Conservation (phyloP, 2,888 invertebrate genomes). For the Falcaria lacertinaria region DNA sequence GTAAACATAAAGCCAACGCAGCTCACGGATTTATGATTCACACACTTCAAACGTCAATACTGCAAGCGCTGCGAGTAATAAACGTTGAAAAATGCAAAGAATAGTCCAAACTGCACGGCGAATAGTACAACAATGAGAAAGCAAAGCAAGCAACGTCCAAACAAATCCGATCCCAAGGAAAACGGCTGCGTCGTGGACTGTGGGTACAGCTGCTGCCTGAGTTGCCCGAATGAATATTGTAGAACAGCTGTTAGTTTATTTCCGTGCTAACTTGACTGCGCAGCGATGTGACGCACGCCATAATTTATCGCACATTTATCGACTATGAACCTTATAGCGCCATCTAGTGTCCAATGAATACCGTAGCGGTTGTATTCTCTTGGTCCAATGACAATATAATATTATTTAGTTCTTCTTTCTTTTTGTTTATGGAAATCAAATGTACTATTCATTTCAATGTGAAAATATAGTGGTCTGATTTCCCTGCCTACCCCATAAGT, state of each 20-base stretch:
- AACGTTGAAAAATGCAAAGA: conserved; percentile 51
- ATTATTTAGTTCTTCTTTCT: too few relatives aligned
- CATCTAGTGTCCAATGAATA: conserved; percentile 14
- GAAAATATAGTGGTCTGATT: too few relatives aligned
- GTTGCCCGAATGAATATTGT: conserved; percentile 77
- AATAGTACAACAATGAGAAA: conserved; percentile 63
- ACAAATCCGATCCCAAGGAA: conserved; percentile 72
- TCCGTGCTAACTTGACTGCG: conserved; percentile 74
- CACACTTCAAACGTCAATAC: conserved; percentile 68
- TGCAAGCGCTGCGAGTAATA: conserved; percentile 44
- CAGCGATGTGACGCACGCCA: conserved; percentile 65
- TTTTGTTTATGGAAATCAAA: too few relatives aligned
- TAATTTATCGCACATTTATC: conserved; percentile 52
- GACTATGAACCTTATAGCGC: conserved; percentile 24
- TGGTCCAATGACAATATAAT: too few relatives aligned
- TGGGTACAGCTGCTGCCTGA: conserved; percentile 66
- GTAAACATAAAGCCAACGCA: conserved; percentile 71
- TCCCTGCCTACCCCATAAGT: too few relatives aligned
- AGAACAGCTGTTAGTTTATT: conserved; percentile 78
- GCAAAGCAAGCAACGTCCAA: conserved; percentile 48
- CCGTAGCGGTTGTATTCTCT: too few relatives aligned
- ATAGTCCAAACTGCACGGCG: conserved; percentile 52
- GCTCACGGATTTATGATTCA: conserved; percentile 58
- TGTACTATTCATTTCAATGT: too few relatives aligned
- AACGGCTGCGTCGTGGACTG: conserved; percentile 71